Conservation (phyloP, 2,113 vertebrate genomes). For the Leucopsar rothschildi region DNA sequence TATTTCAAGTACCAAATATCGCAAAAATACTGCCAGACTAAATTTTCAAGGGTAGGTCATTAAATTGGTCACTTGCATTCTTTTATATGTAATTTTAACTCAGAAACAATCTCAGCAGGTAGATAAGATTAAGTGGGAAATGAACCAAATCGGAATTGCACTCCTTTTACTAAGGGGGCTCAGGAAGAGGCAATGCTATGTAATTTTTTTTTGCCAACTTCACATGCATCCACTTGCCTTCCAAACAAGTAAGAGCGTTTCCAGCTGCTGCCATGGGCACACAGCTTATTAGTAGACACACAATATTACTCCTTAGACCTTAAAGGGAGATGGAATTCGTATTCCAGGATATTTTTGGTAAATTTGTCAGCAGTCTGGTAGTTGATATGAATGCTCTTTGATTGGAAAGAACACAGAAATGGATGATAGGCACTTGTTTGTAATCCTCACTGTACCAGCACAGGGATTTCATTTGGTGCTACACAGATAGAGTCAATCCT, state of each 20-base stretch:
- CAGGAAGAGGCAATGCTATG: background rate
- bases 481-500: background rate
- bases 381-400: background rate
- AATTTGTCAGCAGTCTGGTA: background rate
- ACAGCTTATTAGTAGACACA: background rate
- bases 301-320: background rate
- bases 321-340: background rate
- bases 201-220: background rate
- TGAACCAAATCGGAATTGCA: background rate
- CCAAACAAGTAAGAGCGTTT: background rate
- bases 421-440: background rate
- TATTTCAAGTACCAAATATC: background rate
- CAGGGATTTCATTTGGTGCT: background rate
- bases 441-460: background rate
- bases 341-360: background rate
- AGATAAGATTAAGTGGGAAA: background rate
- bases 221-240: background rate
- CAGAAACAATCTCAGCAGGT: background rate
- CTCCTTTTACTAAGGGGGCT: background rate
- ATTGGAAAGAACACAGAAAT: background rate
- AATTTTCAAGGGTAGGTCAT: background rate
- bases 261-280: background rate
- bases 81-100: background rate
- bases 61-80: background rate
- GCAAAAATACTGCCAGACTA: background rate